A percentile compares a stretch with the other conserved stretches of the same genome.
phyloP scores from a whole-genome alignment of 2,797 vertebrate species.

The Pipistrellus kuhlii region DNA sequence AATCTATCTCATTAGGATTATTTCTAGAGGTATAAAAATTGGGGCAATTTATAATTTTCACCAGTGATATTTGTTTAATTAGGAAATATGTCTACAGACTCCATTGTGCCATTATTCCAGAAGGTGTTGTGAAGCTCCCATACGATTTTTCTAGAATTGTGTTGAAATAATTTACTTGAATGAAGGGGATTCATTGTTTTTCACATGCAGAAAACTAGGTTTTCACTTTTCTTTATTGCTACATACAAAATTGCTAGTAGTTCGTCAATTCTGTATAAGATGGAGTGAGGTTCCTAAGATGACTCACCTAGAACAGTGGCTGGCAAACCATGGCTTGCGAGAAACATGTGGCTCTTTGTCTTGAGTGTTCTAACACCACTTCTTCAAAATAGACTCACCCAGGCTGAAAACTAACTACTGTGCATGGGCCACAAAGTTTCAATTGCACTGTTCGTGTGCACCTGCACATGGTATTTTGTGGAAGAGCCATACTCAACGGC shows the following conservation, averaged over 20 bases:
- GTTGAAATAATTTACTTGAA: neutral
- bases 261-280: neutral
- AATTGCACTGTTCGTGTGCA: too few species aligned
- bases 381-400: too few species aligned
- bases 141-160: neutral
- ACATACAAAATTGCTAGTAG: neutral
- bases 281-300: neutral
- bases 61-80: neutral
- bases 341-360: too few species aligned
- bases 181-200: neutral
- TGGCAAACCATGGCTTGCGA: too few species aligned
- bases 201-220: neutral
- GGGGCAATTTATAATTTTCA: neutral
- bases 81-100: neutral
- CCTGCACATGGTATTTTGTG: too few species aligned
- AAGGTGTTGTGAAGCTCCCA: too few species aligned
- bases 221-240: neutral
- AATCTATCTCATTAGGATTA: neutral
- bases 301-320: neutral
- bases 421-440: too few species aligned
- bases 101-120: neutral
- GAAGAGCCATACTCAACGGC: too few species aligned
- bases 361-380: too few species aligned
- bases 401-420: too few species aligned
- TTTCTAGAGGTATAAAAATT: neutral